Percentiles rank a stretch among this genome's conserved stretches.
These are phyloP conservation scores for Drosophila meridiana DNA, from an alignment of 2,888 invertebrate genomes.

Conservation along the genomic window DNA sequence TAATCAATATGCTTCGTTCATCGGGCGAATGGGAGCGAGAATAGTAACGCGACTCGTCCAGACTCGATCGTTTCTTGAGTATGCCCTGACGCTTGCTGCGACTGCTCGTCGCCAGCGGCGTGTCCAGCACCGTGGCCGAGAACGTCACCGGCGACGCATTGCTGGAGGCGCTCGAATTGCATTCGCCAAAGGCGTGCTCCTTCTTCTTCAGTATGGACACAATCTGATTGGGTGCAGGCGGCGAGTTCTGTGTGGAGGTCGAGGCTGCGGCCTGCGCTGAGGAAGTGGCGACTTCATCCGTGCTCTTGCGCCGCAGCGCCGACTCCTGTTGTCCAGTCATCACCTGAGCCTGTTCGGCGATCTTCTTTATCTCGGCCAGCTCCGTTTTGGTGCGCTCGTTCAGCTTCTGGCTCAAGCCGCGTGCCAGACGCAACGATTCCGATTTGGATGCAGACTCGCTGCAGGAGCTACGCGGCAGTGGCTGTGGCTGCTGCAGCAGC, in stretches of 20 bases:
- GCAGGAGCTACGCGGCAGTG: conserved; percentile 70
- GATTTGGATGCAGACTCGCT: conserved; percentile 62
- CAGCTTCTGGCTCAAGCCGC: conserved; percentile 81
- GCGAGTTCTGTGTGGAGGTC: conserved; percentile 52
- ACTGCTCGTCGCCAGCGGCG: conserved; percentile 82
- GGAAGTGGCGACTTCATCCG: conserved; percentile 83
- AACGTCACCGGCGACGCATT: conserved; percentile 91
- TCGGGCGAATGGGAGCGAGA: conserved; percentile 85
- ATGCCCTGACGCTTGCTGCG: conserved; percentile 90
- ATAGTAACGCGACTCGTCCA: conserved; percentile 88
- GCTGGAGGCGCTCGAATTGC: conserved; percentile 85
- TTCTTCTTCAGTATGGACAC: conserved; percentile 91
- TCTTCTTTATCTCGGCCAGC: conserved; percentile 84
- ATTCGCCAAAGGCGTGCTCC: conserved; percentile 84
- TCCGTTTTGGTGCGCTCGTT: conserved; percentile 84
- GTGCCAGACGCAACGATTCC: conserved; percentile 60
- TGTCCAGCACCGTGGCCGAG: conserved; percentile 91
- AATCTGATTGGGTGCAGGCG: conserved; percentile 85
- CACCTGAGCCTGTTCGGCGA: conserved; percentile 79
- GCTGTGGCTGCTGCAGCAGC: conserved; percentile 76
- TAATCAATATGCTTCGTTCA: conserved; percentile 84
- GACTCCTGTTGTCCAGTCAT: conserved; percentile 21
- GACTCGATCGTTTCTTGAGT: conserved; percentile 92
- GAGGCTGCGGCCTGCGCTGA: neutral
- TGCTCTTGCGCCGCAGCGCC: conserved; percentile 80